Conservation (phyloP, 2,888 invertebrate species). For the Trachelus stipa region DNA sequence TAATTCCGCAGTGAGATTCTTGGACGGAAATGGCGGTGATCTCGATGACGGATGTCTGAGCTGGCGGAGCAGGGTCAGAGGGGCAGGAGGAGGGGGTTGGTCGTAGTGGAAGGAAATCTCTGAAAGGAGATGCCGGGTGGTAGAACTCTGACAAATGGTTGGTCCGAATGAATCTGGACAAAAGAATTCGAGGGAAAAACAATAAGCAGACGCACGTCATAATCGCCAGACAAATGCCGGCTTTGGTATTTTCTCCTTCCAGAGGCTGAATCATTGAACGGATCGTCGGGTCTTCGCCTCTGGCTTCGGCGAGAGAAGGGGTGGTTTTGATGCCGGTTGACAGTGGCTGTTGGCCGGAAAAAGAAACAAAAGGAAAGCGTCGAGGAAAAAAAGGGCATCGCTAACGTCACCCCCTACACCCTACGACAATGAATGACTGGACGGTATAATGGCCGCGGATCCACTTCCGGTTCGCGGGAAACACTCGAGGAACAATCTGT, state of each 20-base stretch:
- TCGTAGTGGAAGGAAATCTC: too few relatives aligned
- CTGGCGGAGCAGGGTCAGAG: background rate
- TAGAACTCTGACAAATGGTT: constrained; percentile 20
- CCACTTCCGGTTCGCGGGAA: constrained; percentile 1
- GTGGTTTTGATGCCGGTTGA: background rate
- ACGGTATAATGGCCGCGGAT: background rate
- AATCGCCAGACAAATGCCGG: constrained; percentile 30
- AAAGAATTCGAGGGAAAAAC: constrained; percentile 25
- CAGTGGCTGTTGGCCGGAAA: background rate
- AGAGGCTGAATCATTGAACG: background rate
- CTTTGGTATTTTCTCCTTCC: background rate
- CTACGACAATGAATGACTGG: constrained; percentile 3
- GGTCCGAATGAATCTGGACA: constrained; percentile 23
- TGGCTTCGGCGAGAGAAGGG: background rate
- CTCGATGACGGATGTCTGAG: background rate
- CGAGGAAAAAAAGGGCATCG: background rate
- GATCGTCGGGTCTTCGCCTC: background rate
- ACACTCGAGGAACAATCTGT: background rate
- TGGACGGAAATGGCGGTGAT: background rate
- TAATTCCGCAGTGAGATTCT: background rate
- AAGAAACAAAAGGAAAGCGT: background rate
- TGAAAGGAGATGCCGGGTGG: background rate
- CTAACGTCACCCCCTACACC: background rate
- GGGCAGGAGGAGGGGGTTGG: too few relatives aligned
- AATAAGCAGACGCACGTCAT: constrained; percentile 23